Conservation (phyloP, 1,140 invertebrate species). For the Polyergus mexicanus region DNA sequence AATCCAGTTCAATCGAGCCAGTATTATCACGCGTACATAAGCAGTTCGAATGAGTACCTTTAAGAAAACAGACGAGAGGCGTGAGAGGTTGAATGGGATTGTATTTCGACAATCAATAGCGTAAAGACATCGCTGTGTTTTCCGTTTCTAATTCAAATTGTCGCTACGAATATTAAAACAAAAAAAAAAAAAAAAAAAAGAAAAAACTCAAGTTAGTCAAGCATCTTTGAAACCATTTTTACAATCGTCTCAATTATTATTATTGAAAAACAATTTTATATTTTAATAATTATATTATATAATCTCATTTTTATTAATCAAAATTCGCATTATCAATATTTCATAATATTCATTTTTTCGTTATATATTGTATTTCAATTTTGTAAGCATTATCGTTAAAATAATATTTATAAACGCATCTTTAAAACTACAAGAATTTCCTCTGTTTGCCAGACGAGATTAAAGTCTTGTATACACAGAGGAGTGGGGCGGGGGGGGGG, state of each 20-base stretch:
- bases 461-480: conserved; percentile 27
- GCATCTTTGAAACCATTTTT: neutral
- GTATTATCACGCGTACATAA: conserved; percentile 55
- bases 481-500: too few species aligned
- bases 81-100: conserved; percentile 36
- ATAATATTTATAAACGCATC: neutral
- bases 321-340: neutral
- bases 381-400: neutral
- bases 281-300: neutral
- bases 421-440: neutral
- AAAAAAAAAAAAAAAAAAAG: neutral
- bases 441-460: conserved; percentile 35
- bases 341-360: neutral
- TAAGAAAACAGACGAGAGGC: conserved; percentile 26
- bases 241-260: neutral
- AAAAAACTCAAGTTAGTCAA: conserved; percentile 22
- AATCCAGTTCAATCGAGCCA: conserved; percentile 53
- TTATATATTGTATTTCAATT: neutral
- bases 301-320: neutral
- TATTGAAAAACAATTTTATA: neutral
- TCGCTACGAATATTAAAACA: conserved; percentile 21
- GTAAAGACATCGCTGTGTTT: conserved; percentile 41
- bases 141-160: conserved; percentile 22
- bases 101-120: conserved; percentile 70
- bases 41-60: conserved; percentile 22